Base-by-base conservation (phyloP, 2,888 invertebrate species). In the Caenorhabditis drosophilae region DNA sequence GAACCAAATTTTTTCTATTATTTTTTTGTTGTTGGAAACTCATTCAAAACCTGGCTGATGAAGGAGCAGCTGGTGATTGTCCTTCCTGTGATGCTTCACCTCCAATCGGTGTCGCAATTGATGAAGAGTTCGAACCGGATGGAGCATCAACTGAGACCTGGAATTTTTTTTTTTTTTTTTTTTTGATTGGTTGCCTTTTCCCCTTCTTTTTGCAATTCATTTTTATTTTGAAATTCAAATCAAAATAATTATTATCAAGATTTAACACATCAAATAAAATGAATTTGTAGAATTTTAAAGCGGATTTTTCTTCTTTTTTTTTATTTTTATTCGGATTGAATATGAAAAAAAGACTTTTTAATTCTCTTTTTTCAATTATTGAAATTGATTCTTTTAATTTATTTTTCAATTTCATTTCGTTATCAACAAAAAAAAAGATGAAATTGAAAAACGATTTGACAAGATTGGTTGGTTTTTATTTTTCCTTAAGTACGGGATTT, bases 61-160 rank as follows among this genome's bases (percentile, higher is more conserved):
- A 67, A 0, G 73, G 73, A 0, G 66, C 73, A 12, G 70, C 73
- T 3, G 73, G 73, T 1, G 66, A 66, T 22, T 70, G 70, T 9
- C 73, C 73, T 35, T 73, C 73, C 49, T 60, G 62, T 0, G 62
- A 51, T 11, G 69, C 69, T 45, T 70, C 69, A 15, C 67, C 68
- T 20, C 44, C 59, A 0, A 55, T 41, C 20, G 63, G 52, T 9
- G 63, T 57, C 16, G 58, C 45, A 1, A 41, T 42, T 16, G 53
- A 35, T 23, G 54, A 60, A 1, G 26, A 44, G 16, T 52, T 38
- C 1, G 57, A 57, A 1, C 41, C 53, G 4, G 63, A 53, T 20
- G 56, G 61, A 23, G 49, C 31, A 44, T 63, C 57, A 35, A 57
- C 26, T 2, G 34, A 44, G n/a, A 53, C 52, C 63, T 63, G 57